Evolutionary conservation across 2,797 vertebrate species (phyloP).

Genomic region (Gastrophryne carolinensis): DNA sequence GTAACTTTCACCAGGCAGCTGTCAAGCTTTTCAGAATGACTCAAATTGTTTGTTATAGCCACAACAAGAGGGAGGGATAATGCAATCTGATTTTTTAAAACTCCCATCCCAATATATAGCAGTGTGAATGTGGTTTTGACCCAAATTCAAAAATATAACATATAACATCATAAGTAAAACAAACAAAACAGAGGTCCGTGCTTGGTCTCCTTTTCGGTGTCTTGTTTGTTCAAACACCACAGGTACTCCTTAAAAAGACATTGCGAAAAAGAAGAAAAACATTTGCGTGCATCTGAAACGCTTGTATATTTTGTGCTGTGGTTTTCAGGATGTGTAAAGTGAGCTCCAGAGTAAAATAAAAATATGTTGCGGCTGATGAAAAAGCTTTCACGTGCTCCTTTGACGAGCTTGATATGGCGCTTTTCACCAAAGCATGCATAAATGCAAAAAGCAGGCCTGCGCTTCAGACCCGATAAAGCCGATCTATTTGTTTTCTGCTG

Average conservation of each 20-base stretch:
- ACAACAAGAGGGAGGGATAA: too few species aligned
- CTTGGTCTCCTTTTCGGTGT: too few species aligned
- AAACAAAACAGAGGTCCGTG: too few species aligned
- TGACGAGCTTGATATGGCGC: conserved; percentile 32
- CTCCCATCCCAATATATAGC: too few species aligned
- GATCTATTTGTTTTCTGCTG: conserved; percentile 33
- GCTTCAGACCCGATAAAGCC: conserved; percentile 22
- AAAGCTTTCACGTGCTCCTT: conserved; percentile 38
- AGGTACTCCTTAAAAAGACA: neutral
- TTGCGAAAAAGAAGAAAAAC: neutral
- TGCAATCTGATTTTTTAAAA: too few species aligned
- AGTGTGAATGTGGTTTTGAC: too few species aligned
- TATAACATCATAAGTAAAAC: too few species aligned
- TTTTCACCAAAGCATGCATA: conserved; percentile 34
- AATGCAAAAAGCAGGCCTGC: conserved; percentile 12
- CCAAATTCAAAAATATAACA: too few species aligned
- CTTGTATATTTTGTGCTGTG: neutral
- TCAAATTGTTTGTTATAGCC: too few species aligned
- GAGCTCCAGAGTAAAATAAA: conserved; percentile 36
- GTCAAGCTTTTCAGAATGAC: too few species aligned
- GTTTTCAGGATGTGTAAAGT: conserved; percentile 19
- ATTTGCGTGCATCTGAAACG: neutral
- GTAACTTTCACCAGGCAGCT: too few species aligned
- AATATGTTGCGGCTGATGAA: conserved; percentile 33
- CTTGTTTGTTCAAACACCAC: too few species aligned